Base-by-base conservation (phyloP, 2,797 vertebrate genomes). In the Pteronotus mesoamericanus region DNA sequence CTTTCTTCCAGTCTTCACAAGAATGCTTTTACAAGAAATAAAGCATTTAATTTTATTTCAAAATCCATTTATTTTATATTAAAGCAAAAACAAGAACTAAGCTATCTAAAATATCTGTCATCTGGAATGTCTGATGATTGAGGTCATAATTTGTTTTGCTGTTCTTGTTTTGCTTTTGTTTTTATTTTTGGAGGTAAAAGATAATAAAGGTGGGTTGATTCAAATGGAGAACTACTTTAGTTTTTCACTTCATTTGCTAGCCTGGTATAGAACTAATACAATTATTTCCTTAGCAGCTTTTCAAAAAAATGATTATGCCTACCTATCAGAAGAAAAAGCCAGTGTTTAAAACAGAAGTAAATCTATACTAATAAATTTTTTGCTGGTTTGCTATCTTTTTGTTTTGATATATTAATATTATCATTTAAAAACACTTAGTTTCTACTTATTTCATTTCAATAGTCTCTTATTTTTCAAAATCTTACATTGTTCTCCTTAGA, bases 31-130 rank as follows among this genome's bases (percentile, higher is more conserved):
- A 79, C 7, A 69, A 82, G n/a, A 95, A 85, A 86, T 53, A 46
- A 82, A 94, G 21, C 16, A 68, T 77, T 93, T 88, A 55, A 29
- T 37, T 84, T 89, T 94, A 85, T 89, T 93, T 71, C 66, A 53
- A 94, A 80, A 15, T 6, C 18, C 15, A 61, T 44, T 91, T 85
- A 32, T 85, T 95, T 90, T 82, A 29, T 92, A 26, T 71, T 57
- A 86, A 89, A 72, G 14, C 32, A 89, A 80, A 88, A 16, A 21
- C 2, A 93, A 89, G 37, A 61, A 78, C 22, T 34, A 51, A 69
- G 4, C 0, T 8, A 12, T 95, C 8, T 55, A 15, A 89, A 88
- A 92, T 69, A 4, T 72, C 37, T 92, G 12, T 78, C 57, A 69
- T 72, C 55, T 87, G 71, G 16, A 97, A 78, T 86, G 6, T n/a